Evolutionary conservation across 2,888 invertebrate species (phyloP).

Genomic region (Neuroscelio doddi): DNA sequence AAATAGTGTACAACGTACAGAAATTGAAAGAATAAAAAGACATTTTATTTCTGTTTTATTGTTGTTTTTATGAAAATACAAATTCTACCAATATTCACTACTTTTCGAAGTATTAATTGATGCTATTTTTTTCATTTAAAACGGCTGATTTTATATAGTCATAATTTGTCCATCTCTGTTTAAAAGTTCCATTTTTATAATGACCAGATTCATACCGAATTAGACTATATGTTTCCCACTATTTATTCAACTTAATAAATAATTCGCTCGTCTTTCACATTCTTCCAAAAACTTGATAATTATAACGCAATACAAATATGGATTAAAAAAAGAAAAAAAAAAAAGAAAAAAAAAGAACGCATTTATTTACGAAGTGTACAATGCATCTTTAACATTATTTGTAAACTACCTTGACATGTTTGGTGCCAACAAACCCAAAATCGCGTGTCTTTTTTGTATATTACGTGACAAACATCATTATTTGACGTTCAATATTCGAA

Average conservation of each 20-base stretch:
- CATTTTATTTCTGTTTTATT: too few relatives aligned
- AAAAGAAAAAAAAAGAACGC: too few relatives aligned
- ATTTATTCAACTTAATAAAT: background rate
- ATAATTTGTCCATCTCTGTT: background rate
- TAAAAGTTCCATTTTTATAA: background rate
- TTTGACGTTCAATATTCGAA: too few relatives aligned
- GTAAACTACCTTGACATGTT: background rate
- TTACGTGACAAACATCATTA: too few relatives aligned
- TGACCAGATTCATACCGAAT: too few relatives aligned
- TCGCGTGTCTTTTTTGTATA: background rate
- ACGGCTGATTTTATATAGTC: background rate
- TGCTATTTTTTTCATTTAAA: background rate
- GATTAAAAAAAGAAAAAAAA: background rate
- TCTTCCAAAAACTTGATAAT: background rate
- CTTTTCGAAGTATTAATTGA: too few relatives aligned
- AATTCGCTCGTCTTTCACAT: background rate
- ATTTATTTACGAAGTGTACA: background rate
- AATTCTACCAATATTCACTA: too few relatives aligned
- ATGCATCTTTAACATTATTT: background rate
- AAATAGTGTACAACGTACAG: too few relatives aligned
- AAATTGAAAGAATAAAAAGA: too few relatives aligned
- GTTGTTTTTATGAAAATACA: too few relatives aligned
- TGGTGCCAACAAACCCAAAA: background rate
- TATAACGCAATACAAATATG: background rate
- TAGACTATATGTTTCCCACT: too few relatives aligned